A percentile compares a stretch with the other conserved stretches of the same genome.
Evolutionary conservation across 2,888 invertebrate species (phyloP).

Genomic region (Gymnosoma rotundatum): DNA sequence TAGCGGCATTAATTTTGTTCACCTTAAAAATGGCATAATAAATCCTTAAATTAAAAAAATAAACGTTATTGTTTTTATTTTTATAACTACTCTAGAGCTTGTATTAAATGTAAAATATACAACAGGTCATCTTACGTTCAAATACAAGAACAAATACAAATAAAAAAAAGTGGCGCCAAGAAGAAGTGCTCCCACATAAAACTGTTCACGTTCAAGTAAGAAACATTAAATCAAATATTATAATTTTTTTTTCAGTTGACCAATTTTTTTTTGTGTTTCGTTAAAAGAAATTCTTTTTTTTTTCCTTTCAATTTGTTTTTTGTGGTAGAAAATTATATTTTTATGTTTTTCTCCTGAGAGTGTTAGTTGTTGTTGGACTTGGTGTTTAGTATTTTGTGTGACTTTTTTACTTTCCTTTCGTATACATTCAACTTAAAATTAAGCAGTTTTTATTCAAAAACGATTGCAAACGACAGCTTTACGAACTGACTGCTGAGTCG

Average conservation of each 20-base stretch:
- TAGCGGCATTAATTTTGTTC: too few species aligned
- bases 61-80: too few species aligned
- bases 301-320: conserved; percentile 9
- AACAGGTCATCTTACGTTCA: background rate
- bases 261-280: background rate
- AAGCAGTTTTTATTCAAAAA: conserved; percentile 43
- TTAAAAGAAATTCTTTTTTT: too few species aligned
- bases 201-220: conserved; percentile 28
- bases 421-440: conserved; percentile 51
- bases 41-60: too few species aligned
- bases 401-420: conserved; percentile 15
- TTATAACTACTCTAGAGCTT: too few species aligned
- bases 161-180: conserved; percentile 61
- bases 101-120: background rate
- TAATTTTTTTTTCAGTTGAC: conserved; percentile 15
- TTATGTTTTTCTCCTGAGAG: background rate
- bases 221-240: conserved; percentile 53
- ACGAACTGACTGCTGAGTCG: conserved; percentile 43
- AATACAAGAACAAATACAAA: background rate
- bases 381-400: background rate
- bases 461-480: conserved; percentile 40
- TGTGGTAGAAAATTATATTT: conserved; percentile 35
- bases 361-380: background rate
- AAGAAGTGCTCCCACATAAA: conserved; percentile 65
- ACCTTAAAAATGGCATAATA: too few species aligned